Evolutionary conservation across 2,797 vertebrate genomes (phyloP).

Genomic region (Pteronotus mesoamericanus): DNA sequence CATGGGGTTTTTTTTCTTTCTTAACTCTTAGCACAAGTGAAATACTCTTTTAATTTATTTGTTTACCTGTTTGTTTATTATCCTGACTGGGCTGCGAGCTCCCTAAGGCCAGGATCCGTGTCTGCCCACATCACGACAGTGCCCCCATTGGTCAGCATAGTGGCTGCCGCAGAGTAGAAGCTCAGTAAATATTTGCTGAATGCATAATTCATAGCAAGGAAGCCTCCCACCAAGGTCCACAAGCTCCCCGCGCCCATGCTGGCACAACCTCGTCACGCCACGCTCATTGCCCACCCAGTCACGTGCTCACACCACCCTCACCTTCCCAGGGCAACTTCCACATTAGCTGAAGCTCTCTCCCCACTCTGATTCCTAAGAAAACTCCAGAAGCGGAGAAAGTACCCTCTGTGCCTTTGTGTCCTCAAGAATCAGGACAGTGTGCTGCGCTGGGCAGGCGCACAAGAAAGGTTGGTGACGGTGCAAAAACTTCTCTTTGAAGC

Average conservation of each 20-base stretch:
- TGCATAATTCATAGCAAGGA: background rate
- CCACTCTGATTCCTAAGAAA: background rate
- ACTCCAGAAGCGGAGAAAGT: background rate
- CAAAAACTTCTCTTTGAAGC: constrained; percentile 7
- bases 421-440: background rate
- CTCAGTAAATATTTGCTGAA: background rate
- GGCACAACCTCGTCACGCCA: background rate
- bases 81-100: background rate
- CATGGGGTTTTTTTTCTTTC: background rate
- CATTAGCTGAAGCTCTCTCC: background rate
- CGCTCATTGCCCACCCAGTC: background rate
- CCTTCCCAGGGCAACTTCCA: background rate
- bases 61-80: background rate
- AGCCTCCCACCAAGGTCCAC: background rate
- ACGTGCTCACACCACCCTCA: background rate
- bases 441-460: constrained; percentile 2
- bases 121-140: background rate
- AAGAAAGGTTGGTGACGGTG: constrained; percentile 20
- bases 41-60: background rate
- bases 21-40: background rate
- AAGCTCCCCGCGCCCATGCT: accelerated
- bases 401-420: background rate
- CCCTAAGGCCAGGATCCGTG: background rate
- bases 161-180: background rate
- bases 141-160: background rate